A percentile compares a stretch with the other conserved stretches of the same genome.
These are phyloP conservation scores for Thymelicus lineola DNA, from an alignment of 2,888 invertebrate species.

Conservation along the genomic window DNA sequence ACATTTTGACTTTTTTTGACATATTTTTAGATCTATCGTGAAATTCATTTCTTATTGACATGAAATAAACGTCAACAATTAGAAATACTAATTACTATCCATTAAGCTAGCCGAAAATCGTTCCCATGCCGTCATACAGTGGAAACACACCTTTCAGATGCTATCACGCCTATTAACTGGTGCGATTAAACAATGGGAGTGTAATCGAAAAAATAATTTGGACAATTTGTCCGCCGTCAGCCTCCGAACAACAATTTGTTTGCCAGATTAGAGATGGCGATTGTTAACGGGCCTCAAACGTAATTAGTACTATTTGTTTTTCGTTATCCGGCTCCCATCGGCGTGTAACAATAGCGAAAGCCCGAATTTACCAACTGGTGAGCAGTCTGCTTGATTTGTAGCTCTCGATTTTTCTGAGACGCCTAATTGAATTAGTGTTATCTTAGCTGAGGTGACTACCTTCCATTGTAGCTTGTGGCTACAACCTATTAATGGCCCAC, in stretches of 20 bases:
- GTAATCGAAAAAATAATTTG: slow-evolving; percentile 83
- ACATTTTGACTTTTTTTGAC: too few relatives aligned
- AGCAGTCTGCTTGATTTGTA: slow-evolving; percentile 69
- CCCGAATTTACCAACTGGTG: slow-evolving; percentile 62
- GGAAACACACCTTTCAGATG: slow-evolving; percentile 56
- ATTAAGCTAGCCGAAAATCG: not conserved
- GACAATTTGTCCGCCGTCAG: slow-evolving; percentile 76
- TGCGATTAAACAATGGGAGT: slow-evolving; percentile 78
- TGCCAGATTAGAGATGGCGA: slow-evolving; percentile 71
- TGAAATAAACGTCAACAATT: too few relatives aligned
- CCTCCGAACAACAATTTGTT: slow-evolving; percentile 67
- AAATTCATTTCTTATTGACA: too few relatives aligned
- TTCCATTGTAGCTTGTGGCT: not conserved
- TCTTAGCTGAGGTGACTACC: slow-evolving; percentile 1
- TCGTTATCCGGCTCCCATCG: slow-evolving; percentile 66
- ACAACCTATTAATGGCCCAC: too few relatives aligned
- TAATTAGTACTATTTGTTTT: slow-evolving; percentile 84
- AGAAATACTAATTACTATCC: too few relatives aligned
- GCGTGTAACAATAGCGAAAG: slow-evolving; percentile 73
- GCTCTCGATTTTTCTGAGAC: slow-evolving; percentile 44
- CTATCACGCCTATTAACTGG: slow-evolving; percentile 71
- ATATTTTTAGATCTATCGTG: too few relatives aligned
- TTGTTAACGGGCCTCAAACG: slow-evolving; percentile 72
- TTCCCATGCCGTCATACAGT: slow-evolving; percentile 39
- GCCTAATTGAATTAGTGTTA: slow-evolving; percentile 34